A percentile compares a stretch with the other conserved stretches of the same genome.
Conservation (phyloP, 2,113 vertebrate genomes). For the Cinclus cinclus region DNA sequence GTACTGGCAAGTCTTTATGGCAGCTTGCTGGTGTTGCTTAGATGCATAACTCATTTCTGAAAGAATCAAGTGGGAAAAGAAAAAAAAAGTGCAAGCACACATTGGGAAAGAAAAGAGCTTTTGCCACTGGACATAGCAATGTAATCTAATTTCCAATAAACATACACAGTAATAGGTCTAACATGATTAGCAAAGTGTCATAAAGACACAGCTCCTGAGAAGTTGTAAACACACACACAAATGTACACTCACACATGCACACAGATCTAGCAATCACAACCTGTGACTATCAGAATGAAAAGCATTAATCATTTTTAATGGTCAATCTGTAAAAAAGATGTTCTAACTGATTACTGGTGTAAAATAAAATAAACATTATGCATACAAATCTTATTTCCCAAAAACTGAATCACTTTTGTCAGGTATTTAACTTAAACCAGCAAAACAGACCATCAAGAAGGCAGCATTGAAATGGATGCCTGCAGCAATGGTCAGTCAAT, state of each 20-base stretch:
- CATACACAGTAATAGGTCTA: slow-evolving; percentile 55
- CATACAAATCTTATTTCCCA: slow-evolving; percentile 71
- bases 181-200: slow-evolving; percentile 47
- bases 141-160: slow-evolving; percentile 68
- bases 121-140: slow-evolving; percentile 30
- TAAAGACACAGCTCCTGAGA: slow-evolving; percentile 48
- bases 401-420: slow-evolving; percentile 81
- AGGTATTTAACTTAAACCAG: slow-evolving; percentile 82
- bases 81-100: not conserved
- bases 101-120: slow-evolving; percentile 48
- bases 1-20: not conserved
- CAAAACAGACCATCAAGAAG: slow-evolving; percentile 85
- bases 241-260: not conserved
- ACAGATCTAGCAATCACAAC: slow-evolving; percentile 45
- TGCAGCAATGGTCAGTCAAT: slow-evolving; percentile 89
- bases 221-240: not conserved
- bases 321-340: slow-evolving; percentile 55
- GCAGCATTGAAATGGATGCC: slow-evolving; percentile 87
- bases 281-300: slow-evolving; percentile 62
- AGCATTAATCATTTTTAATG: slow-evolving; percentile 78
- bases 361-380: slow-evolving; percentile 72
- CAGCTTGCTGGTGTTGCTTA: not conserved
- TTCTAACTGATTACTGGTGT: slow-evolving; percentile 65
- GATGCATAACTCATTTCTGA: slow-evolving; percentile 25
- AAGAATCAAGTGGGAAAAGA: not conserved